A percentile compares a stretch with the other conserved stretches of the same genome.
phyloP scores from a whole-genome alignment of 1,140 invertebrate species.

The Macrosteles quadrilineatus region DNA sequence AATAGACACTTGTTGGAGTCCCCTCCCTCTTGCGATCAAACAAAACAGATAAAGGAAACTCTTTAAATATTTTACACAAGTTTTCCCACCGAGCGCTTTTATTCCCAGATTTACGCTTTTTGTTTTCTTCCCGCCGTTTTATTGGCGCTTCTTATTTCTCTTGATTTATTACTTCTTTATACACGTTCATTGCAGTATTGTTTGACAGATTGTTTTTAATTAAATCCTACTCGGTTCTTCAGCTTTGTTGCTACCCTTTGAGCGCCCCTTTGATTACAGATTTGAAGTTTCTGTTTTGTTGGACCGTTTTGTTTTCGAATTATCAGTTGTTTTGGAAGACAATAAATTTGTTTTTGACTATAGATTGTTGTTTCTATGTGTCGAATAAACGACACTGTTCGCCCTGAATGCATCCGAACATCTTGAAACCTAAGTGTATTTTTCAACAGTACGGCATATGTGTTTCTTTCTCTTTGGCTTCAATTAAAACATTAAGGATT shows the following conservation, averaged over 20 bases:
- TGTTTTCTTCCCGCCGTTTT: conserved; percentile 19
- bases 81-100: conserved; percentile 18
- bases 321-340: too few relatives aligned
- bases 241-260: background rate
- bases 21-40: conserved; percentile 17
- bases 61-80: conserved; percentile 27
- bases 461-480: too few relatives aligned
- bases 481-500: too few relatives aligned
- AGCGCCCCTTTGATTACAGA: too few relatives aligned
- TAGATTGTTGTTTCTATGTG: too few relatives aligned
- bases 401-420: too few relatives aligned
- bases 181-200: conserved; percentile 3
- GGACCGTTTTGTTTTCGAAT: too few relatives aligned
- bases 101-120: conserved; percentile 13
- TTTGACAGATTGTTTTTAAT: conserved; percentile 24
- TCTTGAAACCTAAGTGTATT: too few relatives aligned
- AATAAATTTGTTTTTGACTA: too few relatives aligned
- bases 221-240: background rate
- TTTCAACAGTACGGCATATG: too few relatives aligned
- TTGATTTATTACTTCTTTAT: conserved; percentile 5
- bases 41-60: conserved; percentile 23
- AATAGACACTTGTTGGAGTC: conserved; percentile 13
- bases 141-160: conserved; percentile 10
- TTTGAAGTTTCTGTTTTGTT: too few relatives aligned
- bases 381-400: too few relatives aligned